Conservation (phyloP, 1,140 invertebrate species). For the Solen grandis region DNA sequence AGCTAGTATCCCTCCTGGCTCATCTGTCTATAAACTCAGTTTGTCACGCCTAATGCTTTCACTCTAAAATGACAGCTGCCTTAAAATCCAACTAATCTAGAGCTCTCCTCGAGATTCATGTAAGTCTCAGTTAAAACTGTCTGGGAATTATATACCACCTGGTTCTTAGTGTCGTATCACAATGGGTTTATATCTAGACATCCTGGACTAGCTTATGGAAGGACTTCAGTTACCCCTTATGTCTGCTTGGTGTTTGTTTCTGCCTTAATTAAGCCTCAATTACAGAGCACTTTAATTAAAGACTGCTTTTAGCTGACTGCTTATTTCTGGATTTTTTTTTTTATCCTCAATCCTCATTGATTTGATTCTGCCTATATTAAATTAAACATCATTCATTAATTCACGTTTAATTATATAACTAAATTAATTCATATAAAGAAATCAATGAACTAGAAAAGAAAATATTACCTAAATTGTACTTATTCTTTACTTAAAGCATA, state of each 20-base stretch:
- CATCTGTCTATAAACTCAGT: too few species aligned
- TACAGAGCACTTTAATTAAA: slow-evolving; percentile 54
- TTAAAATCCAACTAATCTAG: too few species aligned
- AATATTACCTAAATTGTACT: neutral
- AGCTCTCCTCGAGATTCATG: neutral
- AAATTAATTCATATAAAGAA: neutral
- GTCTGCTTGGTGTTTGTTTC: slow-evolving; percentile 23
- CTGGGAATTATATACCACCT: neutral
- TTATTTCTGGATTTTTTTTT: slow-evolving; percentile 32
- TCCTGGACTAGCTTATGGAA: neutral
- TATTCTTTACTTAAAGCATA: too few species aligned
- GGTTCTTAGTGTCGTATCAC: neutral
- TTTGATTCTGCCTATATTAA: slow-evolving; percentile 54
- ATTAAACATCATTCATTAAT: slow-evolving; percentile 20
- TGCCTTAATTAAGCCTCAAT: slow-evolving; percentile 44
- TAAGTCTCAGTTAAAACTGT: neutral
- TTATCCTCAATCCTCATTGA: slow-evolving; percentile 14
- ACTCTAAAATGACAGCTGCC: too few species aligned
- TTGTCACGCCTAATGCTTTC: too few species aligned
- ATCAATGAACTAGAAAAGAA: neutral
- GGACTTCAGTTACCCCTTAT: slow-evolving; percentile 3
- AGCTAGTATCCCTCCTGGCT: too few species aligned
- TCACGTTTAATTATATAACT: neutral
- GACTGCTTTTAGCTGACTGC: slow-evolving; percentile 32
- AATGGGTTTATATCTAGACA: neutral